Base-by-base conservation (phyloP, 2,888 invertebrate genomes). In the Achlya flavicornis region DNA sequence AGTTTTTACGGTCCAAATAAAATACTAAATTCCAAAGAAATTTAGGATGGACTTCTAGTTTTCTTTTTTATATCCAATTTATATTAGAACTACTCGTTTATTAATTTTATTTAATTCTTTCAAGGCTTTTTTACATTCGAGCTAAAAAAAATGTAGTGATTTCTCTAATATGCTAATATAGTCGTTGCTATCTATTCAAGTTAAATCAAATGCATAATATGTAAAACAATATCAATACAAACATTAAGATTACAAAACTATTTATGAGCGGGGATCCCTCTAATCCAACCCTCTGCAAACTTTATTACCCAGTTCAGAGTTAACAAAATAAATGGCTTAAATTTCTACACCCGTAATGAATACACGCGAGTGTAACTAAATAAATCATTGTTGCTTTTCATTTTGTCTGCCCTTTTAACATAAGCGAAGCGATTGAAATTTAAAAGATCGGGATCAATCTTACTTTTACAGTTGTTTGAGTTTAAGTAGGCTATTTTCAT, bases 261-360 rank as follows among this genome's bases (percentile, higher is more conserved):
- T 78, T 79, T 78, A 72, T 72, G 78, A 71, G 72, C 77, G 76
- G 74, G 74, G 81, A 86, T 85, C 86, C 85, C 84, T 81, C 80
- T 83, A 78, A 81, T 79, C 76, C 83, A 76, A 81, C 85, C 90
- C 89, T 84, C 81, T 78, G 76, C 84, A 78, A 81, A 87, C 79
- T 92, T 91, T 91, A 92, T 92, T 86, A 85, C 85, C 88, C 89
- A 86, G 85, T 81, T 87, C 89, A 86, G 85, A 90, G 90, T 89
- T 93, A 93, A 93, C 93, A 92, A 91, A 93, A 93, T 93, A 92
- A 93, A 93, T 93, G 92, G 92, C 91, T 92, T 88, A 93, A 93
- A 93, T 92, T 92, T 93, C 93, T 93, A 92, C 93, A 93, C 93
- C 92, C 86, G 87, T 92, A 92, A 93, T 93, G 93, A 93, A 92